Base-by-base conservation (phyloP, 2,888 invertebrate genomes). In the Drosophila helvetica region DNA sequence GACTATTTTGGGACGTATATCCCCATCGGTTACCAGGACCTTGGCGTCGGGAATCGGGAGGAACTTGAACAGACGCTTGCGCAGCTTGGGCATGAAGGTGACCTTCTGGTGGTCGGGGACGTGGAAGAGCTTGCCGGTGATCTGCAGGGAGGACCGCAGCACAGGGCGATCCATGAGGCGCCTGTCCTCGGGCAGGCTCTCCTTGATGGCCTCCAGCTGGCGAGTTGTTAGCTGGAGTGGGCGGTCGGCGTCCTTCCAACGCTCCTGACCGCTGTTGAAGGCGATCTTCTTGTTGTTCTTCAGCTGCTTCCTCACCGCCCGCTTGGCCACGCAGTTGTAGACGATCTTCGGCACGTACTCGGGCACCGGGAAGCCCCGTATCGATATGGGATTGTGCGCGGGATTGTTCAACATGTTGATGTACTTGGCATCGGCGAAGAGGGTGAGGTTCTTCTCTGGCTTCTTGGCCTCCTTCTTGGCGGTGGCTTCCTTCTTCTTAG, bases 271-370 rank as follows among this genome's bases (percentile, higher is more conserved):
- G 30, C 91, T 91, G 30, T 79, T 75, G 19, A 91, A 91, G 1
- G 90, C 91, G 15, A 91, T 82, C 57, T 91, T 91, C 48, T 91
- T 91, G 59, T 91, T 91, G 48, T 67, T 86, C 1, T 86, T 78
- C 65, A 90, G 42, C 56, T 90, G 90, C 5, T 90, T 87, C 1
- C 91, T 87, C 0, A 61, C 53, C 4, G 84, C 25, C 0, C 80
- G 77, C 62, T 86, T 91, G 1, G 80, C 67, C n/a, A 89, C 72
- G 33, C 90, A 90, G 45, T 91, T 90, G 58, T 81, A 91, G 6
- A 69, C 48, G 27, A 80, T 73, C 7, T 57, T 69, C 1, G 81
- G 77, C 47, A 60, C 78, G 22, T 86, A 86, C 0, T 68, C 54
- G 0, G 42, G 0, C 1, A 79, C 1, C 0, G 80, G 67, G 0